Evolutionary conservation across 2,797 vertebrate species (phyloP), one percentile per base, ranked within the genome.

Genomic region (Cuculus canorus): DNA sequence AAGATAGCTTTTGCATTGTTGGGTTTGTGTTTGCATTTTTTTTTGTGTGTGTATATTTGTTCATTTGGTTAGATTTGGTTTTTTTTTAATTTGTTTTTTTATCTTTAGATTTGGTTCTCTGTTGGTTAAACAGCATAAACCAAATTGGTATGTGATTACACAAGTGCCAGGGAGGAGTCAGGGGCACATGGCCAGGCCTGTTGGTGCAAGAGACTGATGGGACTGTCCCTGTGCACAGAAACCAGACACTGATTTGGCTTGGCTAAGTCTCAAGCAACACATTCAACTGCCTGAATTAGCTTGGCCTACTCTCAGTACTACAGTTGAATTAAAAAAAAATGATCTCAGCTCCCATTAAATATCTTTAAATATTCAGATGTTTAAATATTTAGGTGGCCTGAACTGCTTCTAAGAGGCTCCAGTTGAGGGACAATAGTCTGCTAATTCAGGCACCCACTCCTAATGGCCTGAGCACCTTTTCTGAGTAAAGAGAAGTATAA

Each of bases 321-420:
- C 90, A 86, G 65, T 76, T 41, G 43, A 80, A 87, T 87, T 61
- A 1, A 61, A 70, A 73, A 85, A 90, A 59, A 60, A 7, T 16
- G 11, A 15, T 86, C 22, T 72, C 59, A 76, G 23, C 13, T 88
- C 32, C 82, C 88, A 92, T 92, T 92, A 93, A 93, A 56, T 17
- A 71, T 14, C 11, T 92, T 94, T 79, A 94, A 95, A 86, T 93
- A 95, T 95, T 96, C 50, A 95, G 92, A 91, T 12, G 15, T 88
- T 95, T 86, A 95, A 95, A 94, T 79, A 94, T 94, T 93, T 95
- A 92, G 54, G 30, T 86, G 73, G 79, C 54, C 82, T 82, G 32
- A 86, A 79, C 47, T 79, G 35, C 56, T 82, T 95, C 56, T 84
- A 88, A 79, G 68, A 90, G 27, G 27, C 39, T 90, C 17, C 25